Conservation (phyloP, 2,888 invertebrate genomes). For the Megalurothrips usitatus region DNA sequence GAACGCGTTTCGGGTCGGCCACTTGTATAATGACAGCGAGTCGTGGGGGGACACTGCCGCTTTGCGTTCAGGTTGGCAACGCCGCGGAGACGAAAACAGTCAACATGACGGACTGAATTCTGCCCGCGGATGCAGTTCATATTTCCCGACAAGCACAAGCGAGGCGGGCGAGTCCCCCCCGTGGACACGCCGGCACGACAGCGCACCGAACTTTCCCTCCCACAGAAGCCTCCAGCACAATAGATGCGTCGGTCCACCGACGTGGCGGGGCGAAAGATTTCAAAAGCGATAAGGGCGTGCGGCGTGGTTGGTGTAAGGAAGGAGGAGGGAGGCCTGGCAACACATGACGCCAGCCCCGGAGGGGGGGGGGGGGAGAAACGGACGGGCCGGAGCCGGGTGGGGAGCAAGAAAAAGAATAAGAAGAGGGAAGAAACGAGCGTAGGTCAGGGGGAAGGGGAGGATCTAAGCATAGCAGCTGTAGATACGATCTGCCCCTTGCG, state of each 20-base stretch:
- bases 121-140: too few relatives aligned
- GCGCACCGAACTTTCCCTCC: too few relatives aligned
- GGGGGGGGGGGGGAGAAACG: too few relatives aligned
- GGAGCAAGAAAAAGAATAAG: not conserved
- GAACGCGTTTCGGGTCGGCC: too few relatives aligned
- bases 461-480: conserved; percentile 15
- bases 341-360: not conserved
- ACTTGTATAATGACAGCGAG: not conserved
- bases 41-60: not conserved
- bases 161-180: too few relatives aligned
- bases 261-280: not conserved
- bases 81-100: too few relatives aligned
- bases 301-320: not conserved
- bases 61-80: too few relatives aligned
- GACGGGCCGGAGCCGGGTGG: too few relatives aligned
- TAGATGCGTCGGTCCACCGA: not conserved
- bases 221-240: too few relatives aligned
- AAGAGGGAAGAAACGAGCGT: not conserved
- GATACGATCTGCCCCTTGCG: conserved; percentile 6
- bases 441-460: not conserved
- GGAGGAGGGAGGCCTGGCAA: not conserved
- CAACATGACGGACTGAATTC: too few relatives aligned
- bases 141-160: too few relatives aligned
- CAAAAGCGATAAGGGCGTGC: not conserved
- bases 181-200: too few relatives aligned